A percentile compares a stretch with the other conserved stretches of the same genome.
Evolutionary conservation across 2,797 vertebrate genomes (phyloP).

Genomic region (Pseudomugil gertrudae): DNA sequence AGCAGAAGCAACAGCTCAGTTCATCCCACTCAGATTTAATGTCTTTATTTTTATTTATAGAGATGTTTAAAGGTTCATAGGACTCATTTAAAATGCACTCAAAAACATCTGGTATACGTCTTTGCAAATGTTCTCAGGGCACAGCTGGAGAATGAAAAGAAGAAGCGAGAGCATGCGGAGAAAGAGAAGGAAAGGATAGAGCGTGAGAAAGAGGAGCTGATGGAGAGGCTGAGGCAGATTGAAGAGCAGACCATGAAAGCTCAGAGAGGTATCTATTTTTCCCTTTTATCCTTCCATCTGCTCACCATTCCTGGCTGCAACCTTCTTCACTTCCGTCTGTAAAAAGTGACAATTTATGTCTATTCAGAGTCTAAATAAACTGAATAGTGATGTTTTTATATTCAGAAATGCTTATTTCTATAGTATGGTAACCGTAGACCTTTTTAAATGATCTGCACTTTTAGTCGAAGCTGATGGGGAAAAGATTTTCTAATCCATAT

Average conservation of each 20-base stretch:
- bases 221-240: conserved; percentile 92
- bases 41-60: background rate
- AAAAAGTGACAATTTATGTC: background rate
- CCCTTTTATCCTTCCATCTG: conserved; percentile 6
- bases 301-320: background rate
- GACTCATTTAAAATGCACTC: background rate
- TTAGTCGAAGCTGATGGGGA: background rate
- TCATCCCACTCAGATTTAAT: background rate
- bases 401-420: background rate
- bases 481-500: background rate
- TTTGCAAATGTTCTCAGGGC: conserved; percentile 81
- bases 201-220: conserved; percentile 94
- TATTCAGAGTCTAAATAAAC: background rate
- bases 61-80: background rate
- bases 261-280: conserved; percentile 92
- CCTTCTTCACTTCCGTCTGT: background rate
- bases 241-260: conserved; percentile 96
- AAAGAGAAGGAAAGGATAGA: conserved; percentile 98
- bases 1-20: background rate
- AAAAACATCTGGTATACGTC: background rate
- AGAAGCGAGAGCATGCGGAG: conserved; percentile 94
- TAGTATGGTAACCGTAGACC: background rate
- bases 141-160: conserved; percentile 95
- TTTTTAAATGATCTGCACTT: background rate
- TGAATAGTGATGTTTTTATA: background rate